Evolutionary conservation across 2,888 invertebrate genomes (phyloP).

Genomic region (Deroplatys truncata): DNA sequence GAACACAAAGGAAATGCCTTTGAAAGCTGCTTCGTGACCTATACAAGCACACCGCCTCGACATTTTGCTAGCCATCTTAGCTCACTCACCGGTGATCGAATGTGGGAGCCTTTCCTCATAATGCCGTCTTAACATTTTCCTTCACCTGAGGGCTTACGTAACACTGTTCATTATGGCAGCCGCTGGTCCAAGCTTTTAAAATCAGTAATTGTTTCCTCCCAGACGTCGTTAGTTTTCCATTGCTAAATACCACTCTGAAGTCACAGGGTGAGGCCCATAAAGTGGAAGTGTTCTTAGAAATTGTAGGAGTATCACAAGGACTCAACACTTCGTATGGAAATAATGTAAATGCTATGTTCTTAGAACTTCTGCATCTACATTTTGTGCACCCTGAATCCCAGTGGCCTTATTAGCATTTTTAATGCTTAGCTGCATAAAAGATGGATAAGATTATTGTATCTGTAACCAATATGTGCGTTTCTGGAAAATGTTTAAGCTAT

Average conservation of each 20-base stretch:
- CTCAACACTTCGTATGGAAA: background rate
- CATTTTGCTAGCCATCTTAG: background rate
- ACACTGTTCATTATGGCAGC: background rate
- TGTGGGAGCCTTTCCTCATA: background rate
- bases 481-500: too few species aligned
- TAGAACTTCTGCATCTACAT: background rate
- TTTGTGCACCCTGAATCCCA: background rate
- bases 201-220: background rate
- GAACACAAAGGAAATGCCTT: background rate
- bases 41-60: background rate
- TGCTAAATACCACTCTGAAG: background rate
- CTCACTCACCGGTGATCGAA: background rate
- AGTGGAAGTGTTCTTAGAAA: background rate
- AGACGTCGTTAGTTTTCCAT: background rate
- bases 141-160: background rate
- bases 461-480: too few species aligned
- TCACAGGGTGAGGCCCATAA: background rate
- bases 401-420: too few species aligned
- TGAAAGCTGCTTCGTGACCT: background rate
- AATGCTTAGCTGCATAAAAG: too few species aligned
- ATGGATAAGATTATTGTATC: too few species aligned
- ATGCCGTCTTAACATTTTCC: background rate
- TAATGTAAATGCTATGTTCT: background rate
- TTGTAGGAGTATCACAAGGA: background rate
- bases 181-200: background rate